These are phyloP conservation scores for Echiichthys vipera DNA, from an alignment of 2,797 vertebrate species.

Conservation along the genomic window DNA sequence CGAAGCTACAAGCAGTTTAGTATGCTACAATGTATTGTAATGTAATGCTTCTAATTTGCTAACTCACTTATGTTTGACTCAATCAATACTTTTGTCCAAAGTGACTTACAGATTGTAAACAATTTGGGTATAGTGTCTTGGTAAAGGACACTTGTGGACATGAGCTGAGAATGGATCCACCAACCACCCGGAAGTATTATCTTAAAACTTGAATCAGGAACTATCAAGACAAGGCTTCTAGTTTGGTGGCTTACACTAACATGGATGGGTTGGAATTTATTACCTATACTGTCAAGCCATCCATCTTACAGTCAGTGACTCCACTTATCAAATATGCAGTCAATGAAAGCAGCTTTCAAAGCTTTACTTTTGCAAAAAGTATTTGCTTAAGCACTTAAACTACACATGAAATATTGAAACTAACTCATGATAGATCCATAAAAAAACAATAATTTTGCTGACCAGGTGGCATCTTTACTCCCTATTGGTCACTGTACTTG, in stretches of 20 bases:
- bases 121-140: constrained; percentile 14
- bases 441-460: constrained; percentile 40
- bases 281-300: too few relatives aligned
- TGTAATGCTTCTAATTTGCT: background rate
- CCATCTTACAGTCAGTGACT: background rate
- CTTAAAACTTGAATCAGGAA: background rate
- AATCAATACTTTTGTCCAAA: background rate
- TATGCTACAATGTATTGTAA: background rate
- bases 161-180: background rate
- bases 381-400: background rate
- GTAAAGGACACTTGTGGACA: background rate
- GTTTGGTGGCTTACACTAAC: background rate
- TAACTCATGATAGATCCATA: constrained; percentile 10
- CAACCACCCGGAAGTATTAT: background rate
- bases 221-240: background rate
- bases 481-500: constrained; percentile 47
- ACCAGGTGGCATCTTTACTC: constrained; percentile 26
- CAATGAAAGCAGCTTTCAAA: background rate
- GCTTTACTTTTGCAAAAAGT: background rate
- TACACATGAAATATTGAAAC: background rate
- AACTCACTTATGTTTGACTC: background rate
- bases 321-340: background rate
- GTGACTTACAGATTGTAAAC: background rate
- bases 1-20: background rate
- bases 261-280: too few relatives aligned